These are phyloP conservation scores for Lathronympha strigana DNA, from an alignment of 2,888 invertebrate genomes.

Conservation along the genomic window DNA sequence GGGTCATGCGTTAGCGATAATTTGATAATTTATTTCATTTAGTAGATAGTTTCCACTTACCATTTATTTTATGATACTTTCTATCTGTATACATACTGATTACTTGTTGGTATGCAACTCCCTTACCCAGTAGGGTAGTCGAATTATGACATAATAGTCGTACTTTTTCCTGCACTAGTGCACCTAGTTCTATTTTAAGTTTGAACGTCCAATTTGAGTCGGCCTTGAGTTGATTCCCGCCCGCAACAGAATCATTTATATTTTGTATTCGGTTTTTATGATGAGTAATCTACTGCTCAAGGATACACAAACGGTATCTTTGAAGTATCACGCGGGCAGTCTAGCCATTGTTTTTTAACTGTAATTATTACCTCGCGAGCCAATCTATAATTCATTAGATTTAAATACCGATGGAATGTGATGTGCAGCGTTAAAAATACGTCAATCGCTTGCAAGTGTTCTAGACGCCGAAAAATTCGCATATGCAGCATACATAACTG, in stretches of 20 bases:
- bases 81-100: too few species aligned
- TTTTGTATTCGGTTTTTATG: conserved; percentile 27
- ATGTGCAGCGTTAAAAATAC: conserved; percentile 71
- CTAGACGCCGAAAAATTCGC: conserved; percentile 48
- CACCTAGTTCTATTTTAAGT: conserved; percentile 23
- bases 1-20: too few species aligned
- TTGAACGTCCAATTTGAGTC: conserved; percentile 8
- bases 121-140: too few species aligned
- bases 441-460: conserved; percentile 52
- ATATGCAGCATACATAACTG: conserved; percentile 59
- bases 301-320: conserved; percentile 16
- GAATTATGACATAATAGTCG: background rate
- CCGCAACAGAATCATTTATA: conserved; percentile 22
- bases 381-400: conserved; percentile 48
- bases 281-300: conserved; percentile 16
- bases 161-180: background rate
- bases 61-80: too few species aligned
- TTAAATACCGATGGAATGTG: conserved; percentile 64
- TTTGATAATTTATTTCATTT: too few species aligned
- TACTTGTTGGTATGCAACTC: too few species aligned
- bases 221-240: conserved; percentile 34
- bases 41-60: too few species aligned
- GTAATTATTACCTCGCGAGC: background rate
- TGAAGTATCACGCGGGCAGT: background rate
- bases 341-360: background rate